phyloP scores from a whole-genome alignment of 30 jellyfish, hydroid and myxozoan species.

The Rhopilema esculentum region DNA sequence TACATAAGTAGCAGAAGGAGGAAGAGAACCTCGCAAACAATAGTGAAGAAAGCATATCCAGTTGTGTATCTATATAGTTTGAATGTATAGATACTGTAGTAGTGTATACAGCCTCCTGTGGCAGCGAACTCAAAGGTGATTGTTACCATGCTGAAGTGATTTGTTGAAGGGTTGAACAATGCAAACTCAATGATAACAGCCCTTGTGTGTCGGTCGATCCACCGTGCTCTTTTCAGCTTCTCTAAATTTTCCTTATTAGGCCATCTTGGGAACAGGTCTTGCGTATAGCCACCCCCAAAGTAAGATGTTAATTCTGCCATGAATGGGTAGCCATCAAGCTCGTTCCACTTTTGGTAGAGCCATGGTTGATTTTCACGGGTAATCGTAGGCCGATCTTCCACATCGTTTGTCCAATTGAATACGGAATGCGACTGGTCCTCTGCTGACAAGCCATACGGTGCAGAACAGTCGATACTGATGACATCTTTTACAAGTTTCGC shows the following conservation, averaged over 20 bases:
- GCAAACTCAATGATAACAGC: conserved; percentile 92
- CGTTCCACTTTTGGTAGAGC: conserved; percentile 91
- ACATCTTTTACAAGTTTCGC: conserved; percentile 47
- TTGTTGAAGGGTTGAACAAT: conserved; percentile 85
- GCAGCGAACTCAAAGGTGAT: conserved; percentile 94
- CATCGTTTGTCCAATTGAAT: conserved; percentile 76
- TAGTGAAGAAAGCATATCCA: conserved; percentile 78
- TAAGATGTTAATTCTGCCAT: conserved; percentile 92
- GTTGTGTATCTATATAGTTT: conserved; percentile 90
- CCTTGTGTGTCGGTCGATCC: conserved; percentile 97
- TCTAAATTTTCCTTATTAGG: conserved; percentile 60
- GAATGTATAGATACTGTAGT: conserved; percentile 85
- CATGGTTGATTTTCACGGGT: conserved; percentile 83
- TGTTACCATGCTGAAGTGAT: conserved; percentile 85
- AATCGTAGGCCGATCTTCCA: conserved; percentile 38
- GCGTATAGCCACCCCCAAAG: conserved; percentile 96
- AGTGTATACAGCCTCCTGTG: conserved; percentile 93
- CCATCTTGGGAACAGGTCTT: conserved; percentile 95
- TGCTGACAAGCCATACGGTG: conserved; percentile 43
- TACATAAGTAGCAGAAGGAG: conserved; percentile 74
- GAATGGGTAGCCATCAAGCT: conserved; percentile 95
- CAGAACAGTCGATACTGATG: conserved; percentile 82
- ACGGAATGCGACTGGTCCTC: conserved; percentile 66
- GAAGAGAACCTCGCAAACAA: conserved; percentile 87
- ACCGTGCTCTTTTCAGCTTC: conserved; percentile 56